phyloP scores from a whole-genome alignment of 2,113 vertebrate species.

The Calidris pygmaea region DNA sequence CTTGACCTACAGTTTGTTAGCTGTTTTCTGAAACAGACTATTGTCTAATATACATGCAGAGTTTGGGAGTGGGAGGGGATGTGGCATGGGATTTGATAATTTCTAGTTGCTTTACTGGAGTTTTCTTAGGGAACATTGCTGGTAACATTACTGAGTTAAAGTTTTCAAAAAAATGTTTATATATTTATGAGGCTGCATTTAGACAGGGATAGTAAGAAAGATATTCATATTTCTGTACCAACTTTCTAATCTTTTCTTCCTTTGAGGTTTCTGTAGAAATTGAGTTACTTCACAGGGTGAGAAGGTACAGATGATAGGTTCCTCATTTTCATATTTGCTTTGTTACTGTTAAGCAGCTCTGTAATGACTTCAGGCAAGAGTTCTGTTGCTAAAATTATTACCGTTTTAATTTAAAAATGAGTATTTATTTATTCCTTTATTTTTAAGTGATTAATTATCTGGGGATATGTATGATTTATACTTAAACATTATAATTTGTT shows the following conservation, averaged over 20 bases:
- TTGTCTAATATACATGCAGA: neutral
- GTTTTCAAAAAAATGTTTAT: fast-evolving
- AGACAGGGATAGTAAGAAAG: neutral
- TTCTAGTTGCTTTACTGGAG: neutral
- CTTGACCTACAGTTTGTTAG: neutral
- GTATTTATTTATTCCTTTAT: neutral
- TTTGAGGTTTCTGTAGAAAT: neutral
- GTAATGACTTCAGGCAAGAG: neutral
- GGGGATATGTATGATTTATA: neutral
- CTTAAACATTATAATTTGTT: neutral
- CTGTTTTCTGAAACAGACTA: neutral
- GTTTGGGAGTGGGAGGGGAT: neutral
- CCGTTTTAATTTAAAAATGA: neutral
- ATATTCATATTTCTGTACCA: neutral
- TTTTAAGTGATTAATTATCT: neutral
- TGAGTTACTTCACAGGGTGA: neutral
- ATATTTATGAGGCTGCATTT: neutral
- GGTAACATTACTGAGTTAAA: neutral
- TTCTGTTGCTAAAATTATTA: neutral
- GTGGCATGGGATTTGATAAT: neutral
- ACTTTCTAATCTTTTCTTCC: neutral
- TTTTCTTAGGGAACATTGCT: neutral
- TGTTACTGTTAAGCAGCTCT: neutral
- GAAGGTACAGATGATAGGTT: neutral
- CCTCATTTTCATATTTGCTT: neutral